A percentile compares a stretch with the other conserved stretches of the same genome.
Evolutionary conservation across 2,888 invertebrate species (phyloP).

Genomic region (Netelia inedita): DNA sequence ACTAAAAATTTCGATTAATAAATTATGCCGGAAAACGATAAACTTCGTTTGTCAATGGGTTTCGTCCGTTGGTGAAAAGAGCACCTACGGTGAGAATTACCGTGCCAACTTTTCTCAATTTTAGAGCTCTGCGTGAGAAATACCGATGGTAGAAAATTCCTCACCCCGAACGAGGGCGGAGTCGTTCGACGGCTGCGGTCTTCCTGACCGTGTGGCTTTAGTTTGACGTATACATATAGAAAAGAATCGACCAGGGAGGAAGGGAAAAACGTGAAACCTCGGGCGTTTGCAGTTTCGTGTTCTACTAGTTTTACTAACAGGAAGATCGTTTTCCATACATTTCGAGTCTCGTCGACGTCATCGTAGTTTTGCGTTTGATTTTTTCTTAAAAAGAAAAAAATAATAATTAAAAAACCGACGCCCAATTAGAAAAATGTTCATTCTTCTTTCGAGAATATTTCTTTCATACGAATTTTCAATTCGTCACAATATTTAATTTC

Average conservation of each 20-base stretch:
- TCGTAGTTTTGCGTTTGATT: background rate
- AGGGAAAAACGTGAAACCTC: background rate
- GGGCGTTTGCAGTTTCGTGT: slow-evolving; percentile 28
- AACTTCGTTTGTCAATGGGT: background rate
- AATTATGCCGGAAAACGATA: background rate
- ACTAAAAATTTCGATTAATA: background rate
- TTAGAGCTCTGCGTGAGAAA: slow-evolving; percentile 31
- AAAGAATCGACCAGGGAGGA: background rate
- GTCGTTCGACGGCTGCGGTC: slow-evolving; percentile 37
- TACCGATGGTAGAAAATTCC: slow-evolving; percentile 21
- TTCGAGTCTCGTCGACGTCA: slow-evolving; percentile 15
- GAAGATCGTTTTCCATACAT: slow-evolving; percentile 5
- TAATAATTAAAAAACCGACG: background rate
- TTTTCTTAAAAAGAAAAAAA: background rate
- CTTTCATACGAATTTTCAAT: background rate
- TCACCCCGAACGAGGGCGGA: slow-evolving; percentile 44
- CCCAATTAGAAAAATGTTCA: background rate
- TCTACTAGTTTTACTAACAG: background rate
- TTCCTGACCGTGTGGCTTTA: slow-evolving; percentile 38
- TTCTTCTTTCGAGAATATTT: background rate
- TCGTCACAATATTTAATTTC: too few species aligned
- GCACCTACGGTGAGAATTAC: background rate
- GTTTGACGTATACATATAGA: slow-evolving; percentile 1
- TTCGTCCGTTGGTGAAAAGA: background rate
- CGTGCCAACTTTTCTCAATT: slow-evolving; percentile 18